Conservation (phyloP, 2,797 vertebrate genomes). For the Sternarchorhynchus goeldii region DNA sequence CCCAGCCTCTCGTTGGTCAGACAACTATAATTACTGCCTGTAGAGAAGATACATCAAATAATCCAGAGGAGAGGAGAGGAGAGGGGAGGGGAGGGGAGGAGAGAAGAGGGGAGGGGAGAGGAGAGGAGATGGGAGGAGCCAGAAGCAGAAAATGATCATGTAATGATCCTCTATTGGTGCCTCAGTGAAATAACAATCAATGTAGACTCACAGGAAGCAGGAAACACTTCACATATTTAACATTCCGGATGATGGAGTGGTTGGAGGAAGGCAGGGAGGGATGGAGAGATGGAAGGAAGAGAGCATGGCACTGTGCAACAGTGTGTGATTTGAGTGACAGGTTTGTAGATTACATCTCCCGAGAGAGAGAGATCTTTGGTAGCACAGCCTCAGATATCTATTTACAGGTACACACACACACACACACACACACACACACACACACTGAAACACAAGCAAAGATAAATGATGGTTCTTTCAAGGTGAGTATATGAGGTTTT, state of each 20-base stretch:
- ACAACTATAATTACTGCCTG: too few relatives aligned
- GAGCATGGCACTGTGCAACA: slow-evolving; percentile 18
- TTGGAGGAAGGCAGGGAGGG: neutral
- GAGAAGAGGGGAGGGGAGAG: neutral
- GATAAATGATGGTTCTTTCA: slow-evolving; percentile 37
- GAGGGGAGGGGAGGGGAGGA: neutral
- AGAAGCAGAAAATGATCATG: slow-evolving; percentile 33
- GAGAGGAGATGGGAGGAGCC: slow-evolving; percentile 10
- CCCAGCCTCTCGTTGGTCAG: too few relatives aligned
- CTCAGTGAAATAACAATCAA: slow-evolving; percentile 41
- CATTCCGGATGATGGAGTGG: slow-evolving; percentile 28
- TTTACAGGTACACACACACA: slow-evolving; percentile 9
- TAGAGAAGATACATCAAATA: too few relatives aligned
- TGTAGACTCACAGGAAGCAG: slow-evolving; percentile 14
- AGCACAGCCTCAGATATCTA: slow-evolving; percentile 16
- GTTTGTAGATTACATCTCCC: slow-evolving; percentile 43
- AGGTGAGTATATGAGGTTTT: slow-evolving; percentile 28
- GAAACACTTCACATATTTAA: slow-evolving; percentile 42
- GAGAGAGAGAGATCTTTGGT: slow-evolving; percentile 46
- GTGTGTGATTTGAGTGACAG: slow-evolving; percentile 38
- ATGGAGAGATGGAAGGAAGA: neutral
- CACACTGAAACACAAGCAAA: neutral
- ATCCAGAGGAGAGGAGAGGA: neutral
- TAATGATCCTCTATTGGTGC: slow-evolving; percentile 35
- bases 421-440: neutral